phyloP scores from a whole-genome alignment of 2,888 invertebrate species.

The Drosophila demipolita region DNA sequence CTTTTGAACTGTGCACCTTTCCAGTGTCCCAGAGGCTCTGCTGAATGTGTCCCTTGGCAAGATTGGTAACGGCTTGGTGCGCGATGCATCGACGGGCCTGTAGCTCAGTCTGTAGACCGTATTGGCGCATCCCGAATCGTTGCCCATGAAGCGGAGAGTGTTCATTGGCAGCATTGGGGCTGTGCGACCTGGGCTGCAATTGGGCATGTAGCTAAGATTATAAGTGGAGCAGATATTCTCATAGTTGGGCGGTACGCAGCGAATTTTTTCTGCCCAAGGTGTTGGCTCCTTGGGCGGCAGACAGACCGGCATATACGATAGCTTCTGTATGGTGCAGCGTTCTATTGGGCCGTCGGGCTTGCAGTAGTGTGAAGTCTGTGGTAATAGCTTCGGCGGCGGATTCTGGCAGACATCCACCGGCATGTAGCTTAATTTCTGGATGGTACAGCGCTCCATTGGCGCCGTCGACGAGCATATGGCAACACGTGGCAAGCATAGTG shows the following conservation, averaged over 20 bases:
- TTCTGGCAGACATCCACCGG: conserved; percentile 81
- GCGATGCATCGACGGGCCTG: conserved; percentile 74
- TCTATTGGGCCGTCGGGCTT: conserved; percentile 80
- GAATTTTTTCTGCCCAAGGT: conserved; percentile 82
- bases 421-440: conserved; percentile 83
- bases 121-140: conserved; percentile 71
- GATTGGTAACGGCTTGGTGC: conserved; percentile 75
- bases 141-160: conserved; percentile 76
- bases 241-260: conserved; percentile 80
- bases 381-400: conserved; percentile 81
- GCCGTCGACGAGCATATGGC: conserved; percentile 75
- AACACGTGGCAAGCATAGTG: conserved; percentile 65
- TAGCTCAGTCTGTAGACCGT: conserved; percentile 84
- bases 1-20: conserved; percentile 83
- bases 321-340: conserved; percentile 86
- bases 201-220: conserved; percentile 84
- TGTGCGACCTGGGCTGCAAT: conserved; percentile 74
- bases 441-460: conserved; percentile 82
- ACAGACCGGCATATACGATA: conserved; percentile 86
- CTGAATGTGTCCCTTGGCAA: conserved; percentile 74
- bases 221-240: conserved; percentile 83
- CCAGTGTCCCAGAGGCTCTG: conserved; percentile 74
- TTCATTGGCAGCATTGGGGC: conserved; percentile 69
- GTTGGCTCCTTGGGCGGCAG: conserved; percentile 82
- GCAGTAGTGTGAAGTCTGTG: conserved; percentile 65